Percentiles rank a stretch among this genome's conserved stretches.
phyloP scores from a whole-genome alignment of 2,113 vertebrate genomes.

The Cryptomyrus ogoouensis region DNA sequence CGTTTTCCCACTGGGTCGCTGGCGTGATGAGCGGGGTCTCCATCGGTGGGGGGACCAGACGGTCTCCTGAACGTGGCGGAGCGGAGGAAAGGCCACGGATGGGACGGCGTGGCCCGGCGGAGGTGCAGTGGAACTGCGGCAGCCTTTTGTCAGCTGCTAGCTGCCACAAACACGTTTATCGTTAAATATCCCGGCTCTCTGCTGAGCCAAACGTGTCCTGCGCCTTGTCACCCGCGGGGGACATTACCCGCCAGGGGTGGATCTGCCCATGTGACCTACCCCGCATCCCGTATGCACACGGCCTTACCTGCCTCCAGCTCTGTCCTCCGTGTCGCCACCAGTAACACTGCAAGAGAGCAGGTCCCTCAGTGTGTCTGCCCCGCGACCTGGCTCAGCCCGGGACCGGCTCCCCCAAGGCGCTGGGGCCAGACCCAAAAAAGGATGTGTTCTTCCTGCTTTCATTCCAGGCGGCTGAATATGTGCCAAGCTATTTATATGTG shows the following conservation, averaged over 20 bases:
- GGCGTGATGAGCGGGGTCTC: background rate
- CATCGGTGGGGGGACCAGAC: background rate
- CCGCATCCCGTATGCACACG: background rate
- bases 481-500: conserved; percentile 45
- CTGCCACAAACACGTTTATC: background rate
- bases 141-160: background rate
- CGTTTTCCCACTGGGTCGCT: background rate
- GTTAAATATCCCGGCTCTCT: background rate
- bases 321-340: background rate
- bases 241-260: background rate
- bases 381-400: background rate
- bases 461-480: conserved; percentile 37
- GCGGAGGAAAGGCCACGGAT: background rate
- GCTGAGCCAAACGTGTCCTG: background rate
- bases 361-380: background rate
- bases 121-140: background rate
- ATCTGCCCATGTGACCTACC: background rate
- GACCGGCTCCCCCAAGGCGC: conserved; percentile 11
- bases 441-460: conserved; percentile 35
- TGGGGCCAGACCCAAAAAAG: conserved; percentile 46
- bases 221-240: background rate
- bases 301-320: background rate
- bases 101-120: background rate
- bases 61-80: background rate
- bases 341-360: background rate